phyloP scores from a whole-genome alignment of 2,797 vertebrate species.

The Pitangus sulphuratus region DNA sequence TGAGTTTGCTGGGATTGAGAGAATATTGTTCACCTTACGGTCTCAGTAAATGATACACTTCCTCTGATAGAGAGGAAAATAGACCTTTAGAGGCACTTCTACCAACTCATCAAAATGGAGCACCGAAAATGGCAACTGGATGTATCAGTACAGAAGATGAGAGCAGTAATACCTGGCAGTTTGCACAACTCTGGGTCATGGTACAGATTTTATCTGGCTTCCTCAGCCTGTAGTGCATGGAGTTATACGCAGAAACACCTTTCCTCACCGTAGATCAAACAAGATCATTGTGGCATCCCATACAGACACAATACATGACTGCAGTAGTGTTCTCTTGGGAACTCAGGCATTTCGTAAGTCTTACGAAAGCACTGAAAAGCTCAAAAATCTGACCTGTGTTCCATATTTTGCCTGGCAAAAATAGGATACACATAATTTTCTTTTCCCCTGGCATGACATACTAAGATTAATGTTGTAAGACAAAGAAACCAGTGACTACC shows the following conservation, averaged over 20 bases:
- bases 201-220: not conserved
- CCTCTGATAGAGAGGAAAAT: not conserved
- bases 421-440: not conserved
- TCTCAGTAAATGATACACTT: not conserved
- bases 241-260: not conserved
- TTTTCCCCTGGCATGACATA: not conserved
- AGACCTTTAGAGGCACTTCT: not conserved
- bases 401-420: not conserved
- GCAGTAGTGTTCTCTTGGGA: not conserved
- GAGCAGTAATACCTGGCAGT: not conserved
- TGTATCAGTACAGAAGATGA: accelerated
- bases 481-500: not conserved
- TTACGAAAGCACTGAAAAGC: not conserved
- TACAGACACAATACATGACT: not conserved
- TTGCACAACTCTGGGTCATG: not conserved
- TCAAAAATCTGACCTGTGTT: not conserved
- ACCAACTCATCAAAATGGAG: not conserved
- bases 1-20: not conserved
- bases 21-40: not conserved
- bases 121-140: not conserved
- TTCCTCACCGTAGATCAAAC: not conserved
- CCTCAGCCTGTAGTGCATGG: not conserved
- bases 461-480: not conserved
- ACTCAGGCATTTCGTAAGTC: not conserved
- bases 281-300: not conserved